These are phyloP conservation scores for Maconellicoccus hirsutus DNA, from an alignment of 1,140 invertebrate genomes.

Conservation along the genomic window DNA sequence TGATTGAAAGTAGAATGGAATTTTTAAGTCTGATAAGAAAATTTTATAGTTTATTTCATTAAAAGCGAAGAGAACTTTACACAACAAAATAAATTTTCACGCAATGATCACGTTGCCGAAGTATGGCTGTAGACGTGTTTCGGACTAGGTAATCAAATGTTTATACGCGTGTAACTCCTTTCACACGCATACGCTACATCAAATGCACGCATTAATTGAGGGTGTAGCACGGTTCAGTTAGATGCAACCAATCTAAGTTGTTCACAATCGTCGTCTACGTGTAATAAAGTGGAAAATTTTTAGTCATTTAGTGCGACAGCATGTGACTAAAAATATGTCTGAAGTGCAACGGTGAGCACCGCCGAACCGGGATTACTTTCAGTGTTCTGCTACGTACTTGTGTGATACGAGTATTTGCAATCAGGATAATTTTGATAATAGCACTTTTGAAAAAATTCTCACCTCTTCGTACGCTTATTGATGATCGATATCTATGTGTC, in stretches of 20 bases:
- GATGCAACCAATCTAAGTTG: not conserved
- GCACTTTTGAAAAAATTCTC: too few relatives aligned
- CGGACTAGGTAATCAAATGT: not conserved
- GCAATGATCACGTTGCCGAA: not conserved
- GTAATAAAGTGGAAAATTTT: not conserved
- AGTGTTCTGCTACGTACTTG: too few relatives aligned
- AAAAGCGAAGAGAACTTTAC: not conserved
- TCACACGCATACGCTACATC: not conserved
- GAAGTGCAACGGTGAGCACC: too few relatives aligned
- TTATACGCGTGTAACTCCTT: not conserved
- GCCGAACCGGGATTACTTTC: too few relatives aligned
- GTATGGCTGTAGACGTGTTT: not conserved
- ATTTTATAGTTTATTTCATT: not conserved
- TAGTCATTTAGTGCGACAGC: not conserved
- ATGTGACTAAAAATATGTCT: too few relatives aligned
- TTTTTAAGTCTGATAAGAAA: not conserved
- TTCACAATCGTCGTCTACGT: not conserved
- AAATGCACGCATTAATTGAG: constrained; percentile 3
- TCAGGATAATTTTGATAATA: too few relatives aligned
- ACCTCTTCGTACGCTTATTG: too few relatives aligned
- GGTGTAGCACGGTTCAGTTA: not conserved
- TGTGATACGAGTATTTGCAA: too few relatives aligned
- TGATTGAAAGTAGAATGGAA: too few relatives aligned
- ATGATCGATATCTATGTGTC: too few relatives aligned
- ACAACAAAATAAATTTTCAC: constrained; percentile 5